Evolutionary conservation across 1,140 invertebrate genomes (phyloP).

Genomic region (Neomicropteryx cornuta): DNA sequence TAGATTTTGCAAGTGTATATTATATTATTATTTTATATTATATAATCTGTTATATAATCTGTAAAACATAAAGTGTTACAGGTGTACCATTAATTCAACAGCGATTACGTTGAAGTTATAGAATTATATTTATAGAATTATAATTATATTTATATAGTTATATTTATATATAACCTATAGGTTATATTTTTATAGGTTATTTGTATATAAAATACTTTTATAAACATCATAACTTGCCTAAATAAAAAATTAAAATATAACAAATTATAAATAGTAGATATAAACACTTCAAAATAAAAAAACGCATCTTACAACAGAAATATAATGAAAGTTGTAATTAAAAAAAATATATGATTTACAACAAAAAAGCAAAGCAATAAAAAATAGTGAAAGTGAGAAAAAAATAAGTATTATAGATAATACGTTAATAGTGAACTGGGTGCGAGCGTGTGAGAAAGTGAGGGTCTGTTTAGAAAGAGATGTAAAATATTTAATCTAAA

Average conservation of each 20-base stretch:
- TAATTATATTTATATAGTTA: neutral
- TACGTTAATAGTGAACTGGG: too few relatives aligned
- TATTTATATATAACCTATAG: conserved; percentile 1
- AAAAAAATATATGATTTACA: neutral
- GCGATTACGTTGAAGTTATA: neutral
- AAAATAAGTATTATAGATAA: too few relatives aligned
- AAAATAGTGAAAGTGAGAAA: too few relatives aligned
- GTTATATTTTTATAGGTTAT: conserved; percentile 1
- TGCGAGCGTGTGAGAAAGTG: too few relatives aligned
- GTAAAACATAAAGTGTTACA: too few relatives aligned
- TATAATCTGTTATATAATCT: too few relatives aligned
- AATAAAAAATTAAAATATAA: neutral
- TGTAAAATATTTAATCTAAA: too few relatives aligned
- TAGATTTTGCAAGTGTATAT: too few relatives aligned
- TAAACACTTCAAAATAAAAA: neutral
- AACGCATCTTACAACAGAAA: neutral
- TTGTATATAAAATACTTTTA: neutral
- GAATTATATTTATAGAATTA: neutral
- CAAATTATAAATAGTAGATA: neutral
- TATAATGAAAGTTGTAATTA: neutral
- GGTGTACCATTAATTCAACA: too few relatives aligned
- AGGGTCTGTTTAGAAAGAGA: too few relatives aligned
- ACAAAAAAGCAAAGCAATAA: neutral
- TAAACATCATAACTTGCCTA: neutral
- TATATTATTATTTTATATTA: too few relatives aligned